Evolutionary conservation across 2,797 vertebrate genomes (phyloP).

Genomic region (Paratrypauchen microcephalus): DNA sequence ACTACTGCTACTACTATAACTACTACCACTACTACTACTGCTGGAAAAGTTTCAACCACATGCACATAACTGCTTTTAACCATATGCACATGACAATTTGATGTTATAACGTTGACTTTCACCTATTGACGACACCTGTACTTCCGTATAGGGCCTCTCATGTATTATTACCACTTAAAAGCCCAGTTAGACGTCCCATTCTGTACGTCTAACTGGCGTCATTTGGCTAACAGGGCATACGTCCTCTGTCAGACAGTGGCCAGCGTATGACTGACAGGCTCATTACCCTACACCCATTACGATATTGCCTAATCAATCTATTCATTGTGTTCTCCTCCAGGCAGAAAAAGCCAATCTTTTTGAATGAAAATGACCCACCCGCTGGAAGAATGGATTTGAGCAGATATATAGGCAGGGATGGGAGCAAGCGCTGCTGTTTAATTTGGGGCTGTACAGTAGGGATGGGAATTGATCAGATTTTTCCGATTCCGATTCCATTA

Average conservation of each 20-base stretch:
- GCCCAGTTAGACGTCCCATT: not conserved
- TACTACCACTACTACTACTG: too few species aligned
- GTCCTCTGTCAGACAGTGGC: conserved; percentile 48
- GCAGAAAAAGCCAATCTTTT: conserved; percentile 63
- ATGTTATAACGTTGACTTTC: too few species aligned
- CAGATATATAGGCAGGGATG: conserved; percentile 39
- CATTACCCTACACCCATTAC: conserved; percentile 76
- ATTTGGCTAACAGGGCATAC: conserved; percentile 44
- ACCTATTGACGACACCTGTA: too few species aligned
- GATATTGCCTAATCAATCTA: conserved; percentile 78
- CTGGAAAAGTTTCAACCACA: too few species aligned
- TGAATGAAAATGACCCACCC: conserved; percentile 58
- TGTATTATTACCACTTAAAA: conserved; percentile 13
- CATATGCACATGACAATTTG: too few species aligned
- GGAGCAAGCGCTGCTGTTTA: conserved; percentile 41
- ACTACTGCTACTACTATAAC: too few species aligned
- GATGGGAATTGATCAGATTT: too few species aligned
- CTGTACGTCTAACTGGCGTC: conserved; percentile 20
- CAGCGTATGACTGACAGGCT: conserved; percentile 67
- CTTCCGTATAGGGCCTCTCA: not conserved
- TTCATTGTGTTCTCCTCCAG: conserved; percentile 64
- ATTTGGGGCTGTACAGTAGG: conserved; percentile 52
- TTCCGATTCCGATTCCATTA: too few species aligned
- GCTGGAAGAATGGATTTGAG: conserved; percentile 34
- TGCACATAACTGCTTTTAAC: too few species aligned